Conservation (phyloP, 2,113 vertebrate genomes). For the Semnopithecus entellus region DNA sequence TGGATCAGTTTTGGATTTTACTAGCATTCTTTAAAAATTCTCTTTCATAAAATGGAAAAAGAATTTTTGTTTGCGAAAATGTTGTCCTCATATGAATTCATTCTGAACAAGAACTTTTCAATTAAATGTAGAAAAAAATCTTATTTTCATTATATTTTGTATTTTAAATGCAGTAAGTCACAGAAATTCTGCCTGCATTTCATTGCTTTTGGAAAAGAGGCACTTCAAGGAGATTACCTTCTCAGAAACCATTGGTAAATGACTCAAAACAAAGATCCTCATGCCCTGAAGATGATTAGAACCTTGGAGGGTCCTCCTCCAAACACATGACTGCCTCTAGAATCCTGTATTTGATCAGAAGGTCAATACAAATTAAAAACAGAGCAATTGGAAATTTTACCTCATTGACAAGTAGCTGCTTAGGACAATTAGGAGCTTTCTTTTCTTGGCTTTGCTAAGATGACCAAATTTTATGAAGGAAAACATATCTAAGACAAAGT, state of each 20-base stretch:
- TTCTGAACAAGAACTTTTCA: neutral
- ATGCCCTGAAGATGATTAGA: neutral
- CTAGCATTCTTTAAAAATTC: neutral
- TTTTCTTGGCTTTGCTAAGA: neutral
- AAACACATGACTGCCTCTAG: accelerated
- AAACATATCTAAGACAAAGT: neutral
- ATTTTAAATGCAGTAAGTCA: neutral
- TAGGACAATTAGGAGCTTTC: neutral
- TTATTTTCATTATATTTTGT: neutral
- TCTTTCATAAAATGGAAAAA: neutral
- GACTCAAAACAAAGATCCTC: neutral
- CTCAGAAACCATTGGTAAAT: neutral
- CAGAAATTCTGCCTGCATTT: neutral
- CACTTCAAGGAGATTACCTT: neutral
- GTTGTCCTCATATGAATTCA: neutral
- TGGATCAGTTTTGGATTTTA: neutral
- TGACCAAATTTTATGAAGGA: neutral
- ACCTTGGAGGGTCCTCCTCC: neutral
- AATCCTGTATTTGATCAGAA: neutral
- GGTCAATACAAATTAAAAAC: neutral
- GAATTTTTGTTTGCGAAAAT: neutral
- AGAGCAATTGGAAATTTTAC: accelerated
- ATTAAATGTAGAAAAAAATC: neutral
- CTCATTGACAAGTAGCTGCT: neutral
- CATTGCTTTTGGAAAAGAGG: neutral